Conservation (phyloP, 2,888 invertebrate species). For the Agrilus mali region DNA sequence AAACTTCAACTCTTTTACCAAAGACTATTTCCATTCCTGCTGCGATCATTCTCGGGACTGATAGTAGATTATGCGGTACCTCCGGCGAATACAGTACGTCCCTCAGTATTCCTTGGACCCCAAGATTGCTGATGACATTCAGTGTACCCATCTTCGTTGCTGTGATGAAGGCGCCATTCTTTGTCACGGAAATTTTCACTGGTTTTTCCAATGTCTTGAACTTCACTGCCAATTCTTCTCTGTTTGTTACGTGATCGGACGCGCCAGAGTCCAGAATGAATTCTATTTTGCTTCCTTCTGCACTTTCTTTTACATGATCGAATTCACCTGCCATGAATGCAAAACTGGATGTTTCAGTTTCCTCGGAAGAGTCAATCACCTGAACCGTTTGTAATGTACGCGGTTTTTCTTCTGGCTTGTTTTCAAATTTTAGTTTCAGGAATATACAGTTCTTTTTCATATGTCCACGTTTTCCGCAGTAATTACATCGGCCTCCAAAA, state of each 20-base stretch:
- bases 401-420: no score
- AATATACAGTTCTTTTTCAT: no score
- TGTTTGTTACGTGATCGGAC: slow-evolving; percentile 11
- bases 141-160: slow-evolving; percentile 13
- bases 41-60: not conserved
- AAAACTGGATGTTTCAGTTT: slow-evolving; percentile 1
- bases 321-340: slow-evolving; percentile 7
- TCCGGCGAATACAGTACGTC: slow-evolving; percentile 22
- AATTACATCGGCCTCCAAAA: no score
- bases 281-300: not conserved
- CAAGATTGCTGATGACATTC: slow-evolving; percentile 17
- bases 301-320: slow-evolving; percentile 1
- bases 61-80: slow-evolving; percentile 18
- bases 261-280: slow-evolving; percentile 13
- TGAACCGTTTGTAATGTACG: no score
- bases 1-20: not conserved
- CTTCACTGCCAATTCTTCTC: slow-evolving; percentile 4
- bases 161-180: slow-evolving; percentile 6
- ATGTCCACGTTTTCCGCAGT: no score
- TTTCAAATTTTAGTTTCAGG: no score
- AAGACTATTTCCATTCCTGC: not conserved
- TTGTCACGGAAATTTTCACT: slow-evolving; percentile 10
- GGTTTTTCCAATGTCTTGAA: slow-evolving; percentile 4
- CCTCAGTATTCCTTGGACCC: slow-evolving; percentile 12
- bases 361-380: not conserved